Evolutionary conservation across 2,797 vertebrate species (phyloP).

Genomic region (Acanthurus lineatus): DNA sequence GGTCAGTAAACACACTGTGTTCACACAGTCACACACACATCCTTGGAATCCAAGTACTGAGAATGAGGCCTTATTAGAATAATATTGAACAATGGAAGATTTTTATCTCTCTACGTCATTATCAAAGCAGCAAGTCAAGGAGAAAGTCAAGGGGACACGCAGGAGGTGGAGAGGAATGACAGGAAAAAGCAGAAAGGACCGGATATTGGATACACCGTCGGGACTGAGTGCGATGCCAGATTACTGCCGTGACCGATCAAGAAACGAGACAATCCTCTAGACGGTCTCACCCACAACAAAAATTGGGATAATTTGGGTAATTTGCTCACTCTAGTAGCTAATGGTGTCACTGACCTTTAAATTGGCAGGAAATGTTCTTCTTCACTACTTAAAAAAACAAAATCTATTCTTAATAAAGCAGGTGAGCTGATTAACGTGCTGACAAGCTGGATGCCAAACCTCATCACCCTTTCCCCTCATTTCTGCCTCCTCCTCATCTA

Average conservation of each 20-base stretch:
- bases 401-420: slow-evolving; percentile 32
- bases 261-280: slow-evolving; percentile 32
- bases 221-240: slow-evolving; percentile 19
- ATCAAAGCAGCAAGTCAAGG: slow-evolving; percentile 60
- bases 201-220: slow-evolving; percentile 32
- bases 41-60: slow-evolving; percentile 43
- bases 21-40: slow-evolving; percentile 4
- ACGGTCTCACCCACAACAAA: slow-evolving; percentile 13
- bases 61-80: slow-evolving; percentile 56
- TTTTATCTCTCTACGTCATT: slow-evolving; percentile 60
- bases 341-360: slow-evolving; percentile 22
- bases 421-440: slow-evolving; percentile 40
- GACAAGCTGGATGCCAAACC: slow-evolving; percentile 40
- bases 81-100: slow-evolving; percentile 55
- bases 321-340: slow-evolving; percentile 22
- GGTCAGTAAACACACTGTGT: slow-evolving; percentile 62
- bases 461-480: slow-evolving; percentile 19
- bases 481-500: slow-evolving; percentile 6
- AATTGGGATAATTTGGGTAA: slow-evolving; percentile 8
- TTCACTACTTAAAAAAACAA: slow-evolving; percentile 9
- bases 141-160: slow-evolving; percentile 64
- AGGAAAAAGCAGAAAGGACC: slow-evolving; percentile 43
- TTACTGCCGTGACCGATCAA: slow-evolving; percentile 41
- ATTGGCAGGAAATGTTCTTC: slow-evolving; percentile 9
- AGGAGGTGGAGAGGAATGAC: slow-evolving; percentile 35